Conservation (phyloP, 2,113 vertebrate genomes). For the Procavia capensis region DNA sequence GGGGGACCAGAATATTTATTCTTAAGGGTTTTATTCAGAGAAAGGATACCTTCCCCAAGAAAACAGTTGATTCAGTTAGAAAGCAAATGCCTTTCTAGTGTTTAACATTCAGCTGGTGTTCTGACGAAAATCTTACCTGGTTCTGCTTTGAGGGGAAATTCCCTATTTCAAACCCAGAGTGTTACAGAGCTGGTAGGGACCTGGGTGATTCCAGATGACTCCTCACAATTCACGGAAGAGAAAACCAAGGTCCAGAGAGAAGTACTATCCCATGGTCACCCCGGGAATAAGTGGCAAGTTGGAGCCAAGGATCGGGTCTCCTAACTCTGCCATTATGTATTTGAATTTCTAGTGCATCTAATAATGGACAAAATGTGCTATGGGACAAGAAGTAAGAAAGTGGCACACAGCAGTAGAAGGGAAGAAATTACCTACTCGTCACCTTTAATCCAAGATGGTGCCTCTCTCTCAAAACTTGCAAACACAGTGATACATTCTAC, state of each 20-base stretch:
- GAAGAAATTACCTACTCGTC: neutral
- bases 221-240: neutral
- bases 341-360: neutral
- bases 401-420: neutral
- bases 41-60: neutral
- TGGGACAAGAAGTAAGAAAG: neutral
- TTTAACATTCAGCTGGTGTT: neutral
- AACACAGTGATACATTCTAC: neutral
- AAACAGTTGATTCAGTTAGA: neutral
- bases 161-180: neutral
- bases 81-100: neutral
- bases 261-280: neutral
- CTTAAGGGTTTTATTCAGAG: neutral
- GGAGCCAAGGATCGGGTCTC: neutral
- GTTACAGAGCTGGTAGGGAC: neutral
- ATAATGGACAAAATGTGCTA: neutral
- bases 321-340: neutral
- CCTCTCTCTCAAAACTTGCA: neutral
- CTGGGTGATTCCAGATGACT: neutral
- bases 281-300: neutral
- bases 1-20: neutral
- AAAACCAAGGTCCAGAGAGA: neutral
- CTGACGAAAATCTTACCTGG: neutral
- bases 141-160: neutral
- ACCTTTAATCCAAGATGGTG: neutral